Evolutionary conservation across 2,888 invertebrate genomes (phyloP).

Genomic region (Lamellibrachia satsuma): DNA sequence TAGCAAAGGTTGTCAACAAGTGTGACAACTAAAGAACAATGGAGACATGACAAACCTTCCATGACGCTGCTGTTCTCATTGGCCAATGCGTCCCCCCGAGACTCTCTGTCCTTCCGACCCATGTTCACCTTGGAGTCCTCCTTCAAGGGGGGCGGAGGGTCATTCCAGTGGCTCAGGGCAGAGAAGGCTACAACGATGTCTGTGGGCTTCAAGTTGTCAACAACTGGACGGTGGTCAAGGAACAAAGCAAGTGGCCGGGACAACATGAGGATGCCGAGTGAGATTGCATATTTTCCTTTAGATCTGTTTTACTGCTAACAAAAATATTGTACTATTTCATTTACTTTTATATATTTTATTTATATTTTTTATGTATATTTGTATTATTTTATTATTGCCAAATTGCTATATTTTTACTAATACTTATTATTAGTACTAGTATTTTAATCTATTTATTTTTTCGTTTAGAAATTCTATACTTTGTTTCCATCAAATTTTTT

Average conservation of each 20-base stretch:
- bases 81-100: constrained; percentile 27
- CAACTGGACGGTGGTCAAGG: constrained; percentile 51
- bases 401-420: too few relatives aligned
- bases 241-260: neutral
- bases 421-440: too few relatives aligned
- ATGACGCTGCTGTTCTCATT: constrained; percentile 29
- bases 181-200: constrained; percentile 64
- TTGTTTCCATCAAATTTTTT: too few relatives aligned
- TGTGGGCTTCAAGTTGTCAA: constrained; percentile 62
- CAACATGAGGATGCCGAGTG: neutral
- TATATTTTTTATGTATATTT: too few relatives aligned
- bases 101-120: constrained; percentile 31
- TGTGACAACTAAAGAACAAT: neutral
- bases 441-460: too few relatives aligned
- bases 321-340: too few relatives aligned
- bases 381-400: too few relatives aligned
- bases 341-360: too few relatives aligned
- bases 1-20: too few relatives aligned
- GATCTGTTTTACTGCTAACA: too few relatives aligned
- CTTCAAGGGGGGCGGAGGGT: constrained; percentile 53
- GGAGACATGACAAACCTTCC: neutral
- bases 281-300: too few relatives aligned
- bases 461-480: too few relatives aligned
- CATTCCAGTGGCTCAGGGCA: constrained; percentile 62
- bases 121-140: constrained; percentile 53